Conservation (phyloP, 2,888 invertebrate species). For the Acleris sparsana region DNA sequence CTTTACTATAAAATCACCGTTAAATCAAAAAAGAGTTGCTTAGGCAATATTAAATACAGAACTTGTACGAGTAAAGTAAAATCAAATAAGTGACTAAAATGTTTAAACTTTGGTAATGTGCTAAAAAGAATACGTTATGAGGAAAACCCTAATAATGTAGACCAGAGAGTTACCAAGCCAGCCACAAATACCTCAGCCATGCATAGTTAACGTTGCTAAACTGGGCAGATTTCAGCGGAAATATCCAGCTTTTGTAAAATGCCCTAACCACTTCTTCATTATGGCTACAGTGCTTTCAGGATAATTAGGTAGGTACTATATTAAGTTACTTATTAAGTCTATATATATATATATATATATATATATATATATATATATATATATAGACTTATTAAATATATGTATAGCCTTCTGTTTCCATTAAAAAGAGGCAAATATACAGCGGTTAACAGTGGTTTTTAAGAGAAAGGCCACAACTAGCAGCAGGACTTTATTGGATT, state of each 20-base stretch:
- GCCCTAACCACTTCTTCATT: slow-evolving; percentile 5
- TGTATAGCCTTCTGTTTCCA: no score
- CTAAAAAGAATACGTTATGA: slow-evolving; percentile 11
- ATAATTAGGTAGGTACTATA: neutral
- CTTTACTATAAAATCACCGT: no score
- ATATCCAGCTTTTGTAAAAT: slow-evolving; percentile 30
- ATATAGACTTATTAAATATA: no score
- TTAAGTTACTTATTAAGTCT: neutral
- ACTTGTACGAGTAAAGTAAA: neutral
- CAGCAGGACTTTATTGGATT: no score
- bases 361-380: no score
- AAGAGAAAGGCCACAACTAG: no score
- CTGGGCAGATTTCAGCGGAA: slow-evolving; percentile 29
- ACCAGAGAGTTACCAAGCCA: slow-evolving; percentile 10
- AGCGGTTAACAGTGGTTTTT: no score
- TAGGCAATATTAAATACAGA: no score
- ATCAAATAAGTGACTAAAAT: slow-evolving; percentile 4
- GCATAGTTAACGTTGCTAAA: slow-evolving; percentile 33
- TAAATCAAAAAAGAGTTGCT: no score
- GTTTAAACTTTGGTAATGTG: slow-evolving; percentile 21
- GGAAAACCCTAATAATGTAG: slow-evolving; percentile 31
- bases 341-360: no score
- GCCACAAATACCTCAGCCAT: slow-evolving; percentile 34
- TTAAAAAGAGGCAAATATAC: no score
- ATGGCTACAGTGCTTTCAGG: neutral